Conservation (phyloP, 2,888 invertebrate genomes). For the Imbricaverruca yamaguchii region DNA sequence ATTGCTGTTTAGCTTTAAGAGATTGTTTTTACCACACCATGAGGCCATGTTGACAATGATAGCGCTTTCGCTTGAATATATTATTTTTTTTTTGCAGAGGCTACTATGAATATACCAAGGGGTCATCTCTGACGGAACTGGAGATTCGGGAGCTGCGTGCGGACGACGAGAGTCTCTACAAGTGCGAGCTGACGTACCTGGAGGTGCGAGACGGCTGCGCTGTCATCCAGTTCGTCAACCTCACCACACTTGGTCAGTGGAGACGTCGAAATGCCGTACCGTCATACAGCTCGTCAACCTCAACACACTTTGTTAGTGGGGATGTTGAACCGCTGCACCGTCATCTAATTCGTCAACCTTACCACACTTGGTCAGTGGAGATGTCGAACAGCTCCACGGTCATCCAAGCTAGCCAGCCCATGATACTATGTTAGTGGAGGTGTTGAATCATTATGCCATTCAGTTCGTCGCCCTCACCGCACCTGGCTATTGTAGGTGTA, state of each 20-base stretch:
- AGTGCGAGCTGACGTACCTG: slow-evolving; percentile 70
- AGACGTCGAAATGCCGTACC: no score
- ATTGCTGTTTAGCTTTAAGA: no score
- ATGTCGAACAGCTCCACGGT: no score
- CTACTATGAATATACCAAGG: slow-evolving; percentile 57
- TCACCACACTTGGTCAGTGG: slow-evolving; percentile 63
- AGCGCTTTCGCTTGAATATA: no score
- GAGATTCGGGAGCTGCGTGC: slow-evolving; percentile 59
- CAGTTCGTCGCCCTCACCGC: no score
- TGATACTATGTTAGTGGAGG: no score
- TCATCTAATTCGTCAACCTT: slow-evolving; percentile 69
- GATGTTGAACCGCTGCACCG: slow-evolving; percentile 52
- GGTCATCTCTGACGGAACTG: slow-evolving; percentile 58
- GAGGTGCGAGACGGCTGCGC: slow-evolving; percentile 71
- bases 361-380: slow-evolving; percentile 60
- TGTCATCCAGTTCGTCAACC: slow-evolving; percentile 69
- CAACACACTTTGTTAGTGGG: slow-evolving; percentile 60
- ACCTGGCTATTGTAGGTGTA: no score
- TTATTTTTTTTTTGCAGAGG: slow-evolving; percentile 49
- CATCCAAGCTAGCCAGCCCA: no score
- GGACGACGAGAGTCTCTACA: slow-evolving; percentile 68
- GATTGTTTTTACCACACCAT: no score
- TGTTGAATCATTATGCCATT: no score
- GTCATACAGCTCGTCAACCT: slow-evolving; percentile 66
- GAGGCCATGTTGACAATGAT: no score